Evolutionary conservation across 2,113 vertebrate species (phyloP), one percentile per base, ranked within the genome.

Genomic region (Chloebia gouldiae): DNA sequence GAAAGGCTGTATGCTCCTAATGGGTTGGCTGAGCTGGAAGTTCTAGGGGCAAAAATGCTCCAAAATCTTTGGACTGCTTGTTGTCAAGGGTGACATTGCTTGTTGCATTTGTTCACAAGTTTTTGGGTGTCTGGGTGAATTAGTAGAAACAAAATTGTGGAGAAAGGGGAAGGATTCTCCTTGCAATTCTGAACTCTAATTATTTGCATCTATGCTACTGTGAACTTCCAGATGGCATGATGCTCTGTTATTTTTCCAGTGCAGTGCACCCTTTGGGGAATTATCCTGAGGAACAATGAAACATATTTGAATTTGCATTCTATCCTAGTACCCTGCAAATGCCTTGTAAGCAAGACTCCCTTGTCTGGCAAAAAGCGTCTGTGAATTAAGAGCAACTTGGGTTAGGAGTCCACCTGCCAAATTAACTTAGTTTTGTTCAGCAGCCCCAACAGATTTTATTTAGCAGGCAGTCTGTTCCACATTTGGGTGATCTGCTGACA

Each of bases 381-480:
- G 72, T 80, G 68, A 92, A 92, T 93, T 86, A 86, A n/a, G 65
- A 89, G 68, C 66, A 94, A 89, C 53, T 79, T 86, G 68, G 94
- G 84, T 91, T 93, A 90, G 77, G 91, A 91, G 83, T 96, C 85
- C 76, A 93, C 65, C 33, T 88, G 91, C 92, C 87, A 94, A 94
- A 91, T 92, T 88, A 91, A 86, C 64, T 96, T 93, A 88, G 64
- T 88, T 97, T 93, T 0, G 0, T 94, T 90, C 69, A 79, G 50
- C 22, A 90, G 40, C 76, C 70, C 53, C 76, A 86, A 56, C 68
- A 93, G 92, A 96, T 83, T 95, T 86, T 93, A 79, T 91, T 92
- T 92, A 90, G 79, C 81, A 88, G 79, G 61, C 92, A 91, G 94
- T 78, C 86, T 94, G 86, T 81, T 91, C n/a, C 28, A 63, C 17